phyloP scores from a whole-genome alignment of 1,140 invertebrate genomes.

The Sarcophaga peregrina region DNA sequence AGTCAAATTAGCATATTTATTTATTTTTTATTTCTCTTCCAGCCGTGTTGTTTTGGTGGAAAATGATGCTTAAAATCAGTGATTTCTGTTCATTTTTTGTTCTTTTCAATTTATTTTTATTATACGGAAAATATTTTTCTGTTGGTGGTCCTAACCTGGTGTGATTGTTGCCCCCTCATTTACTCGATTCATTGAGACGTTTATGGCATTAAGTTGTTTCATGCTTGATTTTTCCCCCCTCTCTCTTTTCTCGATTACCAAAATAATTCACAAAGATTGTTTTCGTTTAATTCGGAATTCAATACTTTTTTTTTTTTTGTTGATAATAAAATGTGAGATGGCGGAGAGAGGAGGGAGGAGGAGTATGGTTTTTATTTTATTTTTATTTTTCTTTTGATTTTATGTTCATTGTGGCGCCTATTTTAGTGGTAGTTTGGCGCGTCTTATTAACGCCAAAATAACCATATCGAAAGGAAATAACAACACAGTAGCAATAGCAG shows the following conservation, averaged over 20 bases:
- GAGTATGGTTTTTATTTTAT: not conserved
- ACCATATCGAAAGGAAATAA: slow-evolving; percentile 22
- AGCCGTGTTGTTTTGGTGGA: not conserved
- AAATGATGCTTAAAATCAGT: slow-evolving; percentile 21
- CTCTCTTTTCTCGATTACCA: not conserved
- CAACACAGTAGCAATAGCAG: not conserved
- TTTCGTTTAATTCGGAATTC: slow-evolving; percentile 25
- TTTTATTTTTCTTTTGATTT: slow-evolving; percentile 1
- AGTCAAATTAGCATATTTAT: no score
- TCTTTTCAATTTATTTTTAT: slow-evolving; percentile 17
- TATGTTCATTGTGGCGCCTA: slow-evolving; percentile 37
- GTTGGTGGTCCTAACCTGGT: not conserved
- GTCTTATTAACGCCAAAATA: slow-evolving; percentile 40
- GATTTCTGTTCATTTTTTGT: not conserved
- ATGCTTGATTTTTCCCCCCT: slow-evolving; percentile 19
- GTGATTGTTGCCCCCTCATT: not conserved
- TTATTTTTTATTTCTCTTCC: no score
- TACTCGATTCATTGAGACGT: not conserved
- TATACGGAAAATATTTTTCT: not conserved
- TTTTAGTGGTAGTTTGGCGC: slow-evolving; percentile 40
- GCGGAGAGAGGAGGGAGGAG: not conserved
- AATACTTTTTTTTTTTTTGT: not conserved
- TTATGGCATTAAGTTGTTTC: slow-evolving; percentile 19
- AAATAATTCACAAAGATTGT: slow-evolving; percentile 32
- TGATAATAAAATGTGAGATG: not conserved